Evolutionary conservation across 1,140 invertebrate genomes (phyloP).

Genomic region (Branchinecta lindahli): DNA sequence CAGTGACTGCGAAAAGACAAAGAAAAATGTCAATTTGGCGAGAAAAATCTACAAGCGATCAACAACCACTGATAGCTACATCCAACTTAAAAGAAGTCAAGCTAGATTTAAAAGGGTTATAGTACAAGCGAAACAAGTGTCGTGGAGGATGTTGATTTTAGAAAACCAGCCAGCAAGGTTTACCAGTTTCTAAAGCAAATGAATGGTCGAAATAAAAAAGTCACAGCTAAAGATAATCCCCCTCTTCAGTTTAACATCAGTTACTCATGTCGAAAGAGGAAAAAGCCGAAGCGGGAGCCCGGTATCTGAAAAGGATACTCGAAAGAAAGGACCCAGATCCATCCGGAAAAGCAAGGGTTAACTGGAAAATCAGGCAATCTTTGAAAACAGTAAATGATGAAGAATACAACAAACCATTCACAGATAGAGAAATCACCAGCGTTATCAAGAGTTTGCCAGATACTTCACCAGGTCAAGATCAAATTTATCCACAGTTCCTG

Average conservation of each 20-base stretch:
- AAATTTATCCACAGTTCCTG: neutral
- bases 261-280: neutral
- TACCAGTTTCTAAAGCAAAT: neutral
- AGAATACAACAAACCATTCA: neutral
- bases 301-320: neutral
- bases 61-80: neutral
- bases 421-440: neutral
- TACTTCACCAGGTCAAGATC: neutral
- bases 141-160: neutral
- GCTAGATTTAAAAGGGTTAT: neutral
- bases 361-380: neutral
- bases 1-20: neutral
- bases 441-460: neutral
- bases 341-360: neutral
- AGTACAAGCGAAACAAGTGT: neutral
- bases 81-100: neutral
- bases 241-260: neutral
- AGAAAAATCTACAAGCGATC: neutral
- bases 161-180: neutral
- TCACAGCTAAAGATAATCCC: neutral
- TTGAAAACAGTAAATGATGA: neutral
- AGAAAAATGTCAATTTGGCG: neutral
- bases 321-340: neutral
- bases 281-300: neutral
- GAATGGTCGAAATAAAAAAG: neutral